Base-by-base conservation (phyloP, 2,888 invertebrate species). In the Eupithecia abbreviata region DNA sequence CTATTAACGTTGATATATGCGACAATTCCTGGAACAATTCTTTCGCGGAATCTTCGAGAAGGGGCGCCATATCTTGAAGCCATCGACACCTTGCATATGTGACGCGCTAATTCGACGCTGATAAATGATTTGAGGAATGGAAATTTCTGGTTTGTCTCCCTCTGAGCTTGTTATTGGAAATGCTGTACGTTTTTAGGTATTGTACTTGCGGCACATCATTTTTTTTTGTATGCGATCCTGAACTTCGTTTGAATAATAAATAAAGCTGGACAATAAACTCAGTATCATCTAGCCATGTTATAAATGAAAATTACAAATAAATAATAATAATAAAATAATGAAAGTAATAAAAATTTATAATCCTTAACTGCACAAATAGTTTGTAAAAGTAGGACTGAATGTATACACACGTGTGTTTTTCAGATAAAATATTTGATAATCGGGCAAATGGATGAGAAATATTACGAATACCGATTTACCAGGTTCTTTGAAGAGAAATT, bases 1-100 rank as follows among this genome's bases (percentile, higher is more conserved):
- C 95, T 94, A 94, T 95, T 95, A 95, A 94, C 91, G 80, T 91
- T 94, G 94, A 95, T 94, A 93, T 94, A 95, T 94, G 92, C 91
- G 93, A 91, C 93, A 88, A 94, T 95, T 94, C 95, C 94, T 94
- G 92, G 91, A 93, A 91, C 93, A 87, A 94, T 95, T 94, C 95
- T 94, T 95, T 94, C 90, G 81, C 90, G 88, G 90, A 93, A 93
- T 91, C 93, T 92, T 88, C 87, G 88, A 89, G 73, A 90, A 91
- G 86, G 87, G 88, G 85, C 87, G 91, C 91, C 92, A 93, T 93
- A 93, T 92, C 91, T 90, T 87, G 84, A 89, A 88, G 86, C 87
- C 88, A 88, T 89, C 89, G 90, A 87, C 88, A 89, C 86, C 85
- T 88, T 83, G 85, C 89, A 88, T 87, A 89, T 89, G 91, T 84